Conservation (phyloP, 2,888 invertebrate species). For the Cordilura impudica region DNA sequence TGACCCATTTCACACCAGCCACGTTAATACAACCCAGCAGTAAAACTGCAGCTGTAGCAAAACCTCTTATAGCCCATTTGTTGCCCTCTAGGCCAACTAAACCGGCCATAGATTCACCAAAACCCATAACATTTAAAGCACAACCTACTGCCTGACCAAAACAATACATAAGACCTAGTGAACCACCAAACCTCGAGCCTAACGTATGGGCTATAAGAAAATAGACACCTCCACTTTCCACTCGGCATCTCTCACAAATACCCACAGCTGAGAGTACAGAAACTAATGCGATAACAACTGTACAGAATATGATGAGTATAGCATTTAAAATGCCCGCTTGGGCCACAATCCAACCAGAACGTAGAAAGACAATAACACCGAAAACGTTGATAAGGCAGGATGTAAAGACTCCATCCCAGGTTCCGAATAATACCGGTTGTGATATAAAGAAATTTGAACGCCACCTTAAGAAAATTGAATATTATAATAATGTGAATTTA, state of each 20-base stretch:
- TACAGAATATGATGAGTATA: constrained; percentile 87
- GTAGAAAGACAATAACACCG: constrained; percentile 97
- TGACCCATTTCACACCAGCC: constrained; percentile 98
- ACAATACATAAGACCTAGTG: constrained; percentile 95
- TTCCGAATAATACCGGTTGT: constrained; percentile 96
- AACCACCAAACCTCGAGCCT: constrained; percentile 94
- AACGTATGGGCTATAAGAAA: constrained; percentile 96
- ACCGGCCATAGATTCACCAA: constrained; percentile 96
- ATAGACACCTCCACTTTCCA: constrained; percentile 98
- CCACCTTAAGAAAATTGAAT: constrained; percentile 84
- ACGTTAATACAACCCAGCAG: constrained; percentile 93
- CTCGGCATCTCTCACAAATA: constrained; percentile 95
- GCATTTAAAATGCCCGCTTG: constrained; percentile 91
- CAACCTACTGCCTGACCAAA: constrained; percentile 98
- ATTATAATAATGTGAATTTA: background rate
- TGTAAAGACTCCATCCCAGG: constrained; percentile 97
- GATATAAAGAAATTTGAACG: constrained; percentile 97
- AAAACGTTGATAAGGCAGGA: constrained; percentile 98
- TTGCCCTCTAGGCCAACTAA: constrained; percentile 85
- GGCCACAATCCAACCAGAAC: constrained; percentile 98
- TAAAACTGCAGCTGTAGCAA: constrained; percentile 92
- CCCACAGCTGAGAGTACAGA: constrained; percentile 97
- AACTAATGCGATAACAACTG: constrained; percentile 93
- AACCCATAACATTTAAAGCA: constrained; percentile 95
- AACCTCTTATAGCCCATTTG: constrained; percentile 90